These are phyloP conservation scores for Patiria pectinifera DNA, from an alignment of 53 echinoderm and acorn worm species.

Conservation along the genomic window DNA sequence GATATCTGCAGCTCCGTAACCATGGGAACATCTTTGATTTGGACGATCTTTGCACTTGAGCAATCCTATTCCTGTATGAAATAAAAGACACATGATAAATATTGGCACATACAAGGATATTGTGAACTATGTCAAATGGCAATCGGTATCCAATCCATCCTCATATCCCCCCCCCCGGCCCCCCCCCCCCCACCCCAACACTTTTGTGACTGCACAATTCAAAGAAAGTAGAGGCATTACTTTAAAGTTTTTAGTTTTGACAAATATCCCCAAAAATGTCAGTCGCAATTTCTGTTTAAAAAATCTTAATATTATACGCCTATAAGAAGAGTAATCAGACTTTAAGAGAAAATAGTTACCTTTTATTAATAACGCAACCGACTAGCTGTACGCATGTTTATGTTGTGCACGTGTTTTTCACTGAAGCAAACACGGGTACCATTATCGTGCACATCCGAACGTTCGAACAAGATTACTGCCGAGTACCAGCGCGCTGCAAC, in stretches of 20 bases:
- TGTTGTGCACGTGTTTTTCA: too few relatives aligned
- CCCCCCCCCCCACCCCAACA: background rate
- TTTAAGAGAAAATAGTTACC: too few relatives aligned
- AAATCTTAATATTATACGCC: too few relatives aligned
- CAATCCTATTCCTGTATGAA: background rate
- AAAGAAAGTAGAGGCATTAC: background rate
- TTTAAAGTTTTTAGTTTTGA: too few relatives aligned
- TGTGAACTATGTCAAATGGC: background rate
- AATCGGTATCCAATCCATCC: background rate
- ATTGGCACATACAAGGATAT: background rate
- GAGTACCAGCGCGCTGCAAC: background rate
- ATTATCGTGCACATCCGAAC: too few relatives aligned
- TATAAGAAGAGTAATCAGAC: too few relatives aligned
- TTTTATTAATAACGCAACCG: too few relatives aligned
- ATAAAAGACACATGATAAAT: background rate
- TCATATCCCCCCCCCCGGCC: background rate
- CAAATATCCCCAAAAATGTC: too few relatives aligned
- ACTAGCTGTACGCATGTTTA: too few relatives aligned
- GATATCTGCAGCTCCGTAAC: background rate
- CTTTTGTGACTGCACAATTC: background rate
- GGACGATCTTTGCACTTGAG: background rate
- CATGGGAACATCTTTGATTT: slow-evolving; percentile 4
- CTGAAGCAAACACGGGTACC: too few relatives aligned
- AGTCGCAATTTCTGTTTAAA: too few relatives aligned
- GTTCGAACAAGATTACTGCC: background rate